Percentiles rank a stretch among this genome's conserved stretches.
Evolutionary conservation across 2,888 invertebrate genomes (phyloP).

Genomic region (Halictus quadricinctus): DNA sequence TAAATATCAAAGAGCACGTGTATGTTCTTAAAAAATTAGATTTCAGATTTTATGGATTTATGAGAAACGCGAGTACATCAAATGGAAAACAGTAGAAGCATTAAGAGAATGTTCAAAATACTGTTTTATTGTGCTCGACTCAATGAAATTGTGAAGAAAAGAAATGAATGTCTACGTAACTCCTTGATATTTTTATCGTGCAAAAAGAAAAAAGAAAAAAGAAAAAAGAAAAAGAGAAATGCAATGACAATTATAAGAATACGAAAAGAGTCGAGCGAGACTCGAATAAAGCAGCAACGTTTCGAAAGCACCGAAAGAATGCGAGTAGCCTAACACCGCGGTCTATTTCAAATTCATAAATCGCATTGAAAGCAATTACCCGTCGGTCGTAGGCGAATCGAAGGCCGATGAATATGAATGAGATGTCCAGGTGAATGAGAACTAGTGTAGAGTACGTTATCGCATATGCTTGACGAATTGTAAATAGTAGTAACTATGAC

Average conservation of each 20-base stretch:
- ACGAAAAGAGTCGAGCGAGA: neutral
- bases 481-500: constrained; percentile 37
- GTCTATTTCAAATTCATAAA: constrained; percentile 47
- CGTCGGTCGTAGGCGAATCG: constrained; percentile 13
- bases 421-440: constrained; percentile 58
- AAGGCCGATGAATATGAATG: constrained; percentile 61
- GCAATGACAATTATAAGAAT: neutral
- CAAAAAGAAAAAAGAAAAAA: neutral
- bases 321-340: constrained; percentile 1
- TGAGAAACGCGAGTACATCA: too few relatives aligned
- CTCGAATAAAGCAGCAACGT: constrained; percentile 10
- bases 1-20: too few relatives aligned
- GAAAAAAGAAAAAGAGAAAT: neutral
- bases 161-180: neutral
- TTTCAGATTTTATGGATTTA: too few relatives aligned
- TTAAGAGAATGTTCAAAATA: too few relatives aligned
- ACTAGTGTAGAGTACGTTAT: constrained; percentile 41
- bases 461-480: constrained; percentile 37
- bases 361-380: constrained; percentile 54
- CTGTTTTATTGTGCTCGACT: too few relatives aligned
- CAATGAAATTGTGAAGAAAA: neutral
- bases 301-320: constrained; percentile 61
- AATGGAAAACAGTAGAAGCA: too few relatives aligned
- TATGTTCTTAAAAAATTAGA: too few relatives aligned
- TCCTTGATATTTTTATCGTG: neutral